Evolutionary conservation across 1,140 invertebrate species (phyloP), one percentile per base, ranked within the genome.

Genomic region (Capitella teleta): DNA sequence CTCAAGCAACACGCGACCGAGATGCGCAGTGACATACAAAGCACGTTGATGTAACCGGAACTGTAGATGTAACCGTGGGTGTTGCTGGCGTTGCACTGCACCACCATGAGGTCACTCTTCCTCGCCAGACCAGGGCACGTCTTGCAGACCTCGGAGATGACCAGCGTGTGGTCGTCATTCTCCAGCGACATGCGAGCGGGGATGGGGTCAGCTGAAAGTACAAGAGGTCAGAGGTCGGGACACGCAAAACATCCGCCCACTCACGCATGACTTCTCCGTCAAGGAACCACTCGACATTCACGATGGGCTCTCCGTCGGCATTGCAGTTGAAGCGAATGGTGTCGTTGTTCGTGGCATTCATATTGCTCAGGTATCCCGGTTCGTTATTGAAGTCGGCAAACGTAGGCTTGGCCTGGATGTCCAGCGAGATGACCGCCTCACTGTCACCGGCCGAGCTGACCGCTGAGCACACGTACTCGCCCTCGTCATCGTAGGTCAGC

Each of bases 41-140:
- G 26, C 26, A 56, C 51, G 36, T 56, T 56, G 14, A 56, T 21
- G 34, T 49, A 56, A 1, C 51, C 54, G 44, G 28, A 16, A 5
- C 16, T 19, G 18, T 24, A 52, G 6, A 25, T 10, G 19, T 36
- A 25, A 3, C 47, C 47, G 18, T 56, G 48, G 14, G 12, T 12
- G 24, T 54, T 54, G 5, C 8, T 41, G 6, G 24, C 53, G 16
- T 40, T 25, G 32, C 53, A 55, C 28, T 53, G 47, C 12, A 53
- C 43, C n/a, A 40, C 40, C 18, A 46, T 23, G 26, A 49, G n/a
- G n/a, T n/a, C n/a, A n/a, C n/a, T n/a, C n/a, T n/a, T n/a, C n/a
- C n/a, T n/a, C n/a, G n/a, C n/a, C n/a, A n/a, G 36, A 49, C 37
- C 38, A 12, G 46, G n/a, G 3, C 34, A 14, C 5, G 14, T 10